A percentile compares a stretch with the other conserved stretches of the same genome.
phyloP scores from a whole-genome alignment of 2,888 invertebrate genomes.

The Ecliptopera silaceata region DNA sequence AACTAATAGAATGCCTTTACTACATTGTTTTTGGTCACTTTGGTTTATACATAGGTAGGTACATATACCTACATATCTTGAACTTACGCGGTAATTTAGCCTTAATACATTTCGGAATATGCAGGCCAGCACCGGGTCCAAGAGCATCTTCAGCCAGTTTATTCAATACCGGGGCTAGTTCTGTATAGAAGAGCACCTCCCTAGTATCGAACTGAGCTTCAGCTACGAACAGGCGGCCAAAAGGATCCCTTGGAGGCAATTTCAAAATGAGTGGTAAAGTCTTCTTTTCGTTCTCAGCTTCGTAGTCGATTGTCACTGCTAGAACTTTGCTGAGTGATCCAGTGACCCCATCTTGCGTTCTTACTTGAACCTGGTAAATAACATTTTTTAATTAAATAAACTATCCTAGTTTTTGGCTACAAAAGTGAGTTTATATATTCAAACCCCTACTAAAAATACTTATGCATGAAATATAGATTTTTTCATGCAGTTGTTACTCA shows the following conservation, averaged over 20 bases:
- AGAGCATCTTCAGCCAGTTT: slow-evolving; percentile 85
- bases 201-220: slow-evolving; percentile 92
- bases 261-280: slow-evolving; percentile 86
- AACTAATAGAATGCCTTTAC: too few species aligned
- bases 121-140: slow-evolving; percentile 67
- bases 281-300: slow-evolving; percentile 60
- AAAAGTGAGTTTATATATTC: too few species aligned
- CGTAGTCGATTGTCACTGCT: slow-evolving; percentile 88
- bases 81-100: slow-evolving; percentile 84
- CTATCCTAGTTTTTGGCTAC: too few species aligned
- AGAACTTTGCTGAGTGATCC: slow-evolving; percentile 90
- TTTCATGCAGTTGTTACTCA: too few species aligned
- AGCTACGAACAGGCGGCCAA: slow-evolving; percentile 90
- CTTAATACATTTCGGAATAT: slow-evolving; percentile 85
- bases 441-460: too few species aligned
- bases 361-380: slow-evolving; percentile 72
- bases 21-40: too few species aligned
- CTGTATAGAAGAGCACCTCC: slow-evolving; percentile 92
- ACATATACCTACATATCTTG: too few species aligned
- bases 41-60: too few species aligned
- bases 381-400: too few species aligned
- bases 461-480: too few species aligned
- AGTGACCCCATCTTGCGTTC: slow-evolving; percentile 85
- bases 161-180: slow-evolving; percentile 88
- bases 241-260: slow-evolving; percentile 90